Conservation (phyloP, 23 tunicate genomes). For the Trididemnum miniatum region DNA sequence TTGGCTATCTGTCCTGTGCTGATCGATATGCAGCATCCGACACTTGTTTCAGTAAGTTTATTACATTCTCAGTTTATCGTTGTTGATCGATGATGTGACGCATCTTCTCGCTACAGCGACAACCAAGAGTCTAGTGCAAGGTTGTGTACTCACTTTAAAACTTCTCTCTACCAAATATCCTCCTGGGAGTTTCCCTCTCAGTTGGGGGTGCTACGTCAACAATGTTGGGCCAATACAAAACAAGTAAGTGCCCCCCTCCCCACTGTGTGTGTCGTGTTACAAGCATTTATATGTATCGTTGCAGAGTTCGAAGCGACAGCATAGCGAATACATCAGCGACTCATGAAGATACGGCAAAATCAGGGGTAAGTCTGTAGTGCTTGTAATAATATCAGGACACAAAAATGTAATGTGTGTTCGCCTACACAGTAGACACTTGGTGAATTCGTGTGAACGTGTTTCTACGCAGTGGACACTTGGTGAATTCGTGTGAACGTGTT, state of each 20-base stretch:
- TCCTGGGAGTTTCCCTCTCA: conserved; percentile 37
- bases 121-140: conserved; percentile 50
- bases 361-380: not conserved
- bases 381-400: too few relatives aligned
- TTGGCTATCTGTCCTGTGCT: too few relatives aligned
- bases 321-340: not conserved
- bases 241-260: conserved; percentile 19
- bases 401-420: too few relatives aligned
- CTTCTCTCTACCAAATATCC: conserved; percentile 39
- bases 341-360: not conserved
- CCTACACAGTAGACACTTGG: too few relatives aligned
- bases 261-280: too few relatives aligned
- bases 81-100: conserved; percentile 36
- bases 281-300: too few relatives aligned
- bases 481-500: too few relatives aligned
- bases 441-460: too few relatives aligned
- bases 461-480: too few relatives aligned
- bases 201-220: conserved; percentile 68
- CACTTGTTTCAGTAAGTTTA: too few relatives aligned
- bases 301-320: not conserved
- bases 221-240: not conserved
- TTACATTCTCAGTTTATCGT: conserved; percentile 36
- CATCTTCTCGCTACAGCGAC: conserved; percentile 36
- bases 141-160: conserved; percentile 52
- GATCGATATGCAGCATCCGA: too few relatives aligned